phyloP scores from a whole-genome alignment of 92 coral and sea anemone genomes.

The Metridium senile region DNA sequence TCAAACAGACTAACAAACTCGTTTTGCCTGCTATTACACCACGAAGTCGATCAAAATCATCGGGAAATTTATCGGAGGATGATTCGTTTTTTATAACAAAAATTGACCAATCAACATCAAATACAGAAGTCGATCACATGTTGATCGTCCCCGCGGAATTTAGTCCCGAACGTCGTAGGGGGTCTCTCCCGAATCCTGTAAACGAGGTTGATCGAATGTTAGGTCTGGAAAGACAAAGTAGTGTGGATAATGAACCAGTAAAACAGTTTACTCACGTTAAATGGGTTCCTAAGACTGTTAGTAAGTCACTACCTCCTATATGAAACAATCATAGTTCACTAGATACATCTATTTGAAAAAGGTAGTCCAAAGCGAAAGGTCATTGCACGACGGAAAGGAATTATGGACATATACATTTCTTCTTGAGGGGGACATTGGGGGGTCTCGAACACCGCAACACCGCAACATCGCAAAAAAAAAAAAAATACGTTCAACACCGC shows the following conservation, averaged over 20 bases:
- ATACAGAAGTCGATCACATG: slow-evolving; percentile 5
- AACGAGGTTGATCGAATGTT: slow-evolving; percentile 52
- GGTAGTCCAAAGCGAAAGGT: not conserved
- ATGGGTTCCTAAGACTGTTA: slow-evolving; percentile 77
- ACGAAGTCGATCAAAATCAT: slow-evolving; percentile 11
- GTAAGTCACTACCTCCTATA: slow-evolving; percentile 65
- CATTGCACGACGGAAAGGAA: no score
- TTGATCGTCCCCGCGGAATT: slow-evolving; percentile 59
- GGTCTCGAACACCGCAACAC: no score
- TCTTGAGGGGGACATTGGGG: no score
- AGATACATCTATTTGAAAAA: no score
- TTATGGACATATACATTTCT: no score
- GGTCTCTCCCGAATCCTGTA: slow-evolving; percentile 61
- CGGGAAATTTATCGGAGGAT: slow-evolving; percentile 41
- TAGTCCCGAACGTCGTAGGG: slow-evolving; percentile 74
- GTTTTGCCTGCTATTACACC: slow-evolving; percentile 54
- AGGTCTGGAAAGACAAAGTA: slow-evolving; percentile 57
- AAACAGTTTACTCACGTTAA: slow-evolving; percentile 58
- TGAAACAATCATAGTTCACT: slow-evolving; percentile 13
- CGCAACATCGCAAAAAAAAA: no score
- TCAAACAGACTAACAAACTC: slow-evolving; percentile 26
- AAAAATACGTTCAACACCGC: no score
- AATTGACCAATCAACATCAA: slow-evolving; percentile 46
- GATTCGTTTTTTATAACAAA: slow-evolving; percentile 68
- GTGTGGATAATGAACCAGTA: slow-evolving; percentile 26